A percentile compares a stretch with the other conserved stretches of the same genome.
Evolutionary conservation across 2,113 vertebrate species (phyloP).

Genomic region (Psophia crepitans): DNA sequence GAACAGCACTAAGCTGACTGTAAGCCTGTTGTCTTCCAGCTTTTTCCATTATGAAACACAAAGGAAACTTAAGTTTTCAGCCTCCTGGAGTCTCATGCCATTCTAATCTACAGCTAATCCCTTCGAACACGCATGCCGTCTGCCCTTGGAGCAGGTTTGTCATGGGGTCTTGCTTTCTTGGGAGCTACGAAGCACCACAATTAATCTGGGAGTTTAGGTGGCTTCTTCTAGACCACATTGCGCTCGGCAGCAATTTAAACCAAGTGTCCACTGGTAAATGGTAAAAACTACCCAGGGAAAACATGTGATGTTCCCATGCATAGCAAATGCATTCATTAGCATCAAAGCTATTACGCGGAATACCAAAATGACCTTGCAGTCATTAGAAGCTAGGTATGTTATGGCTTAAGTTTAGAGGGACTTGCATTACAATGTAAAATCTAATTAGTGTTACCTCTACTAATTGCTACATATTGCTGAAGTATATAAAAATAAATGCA

Average conservation of each 20-base stretch:
- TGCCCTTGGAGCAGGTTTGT: not conserved
- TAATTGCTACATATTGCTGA: slow-evolving; percentile 71
- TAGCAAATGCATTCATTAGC: slow-evolving; percentile 74
- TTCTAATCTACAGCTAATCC: slow-evolving; percentile 37
- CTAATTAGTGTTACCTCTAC: slow-evolving; percentile 74
- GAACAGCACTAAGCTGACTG: slow-evolving; percentile 48
- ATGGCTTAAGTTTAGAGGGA: slow-evolving; percentile 74
- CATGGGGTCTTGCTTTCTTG: not conserved
- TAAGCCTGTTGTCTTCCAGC: slow-evolving; percentile 68
- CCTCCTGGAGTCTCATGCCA: slow-evolving; percentile 3
- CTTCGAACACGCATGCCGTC: not conserved
- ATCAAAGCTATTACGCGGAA: slow-evolving; percentile 47
- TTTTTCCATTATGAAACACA: slow-evolving; percentile 39
- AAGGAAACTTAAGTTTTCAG: slow-evolving; percentile 49
- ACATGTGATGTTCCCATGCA: slow-evolving; percentile 48
- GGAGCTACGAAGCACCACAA: not conserved
- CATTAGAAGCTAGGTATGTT: slow-evolving; percentile 69
- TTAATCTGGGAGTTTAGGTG: slow-evolving; percentile 42
- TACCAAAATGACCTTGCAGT: slow-evolving; percentile 70
- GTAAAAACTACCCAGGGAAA: slow-evolving; percentile 69
- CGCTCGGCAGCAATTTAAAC: slow-evolving; percentile 66
- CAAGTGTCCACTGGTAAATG: slow-evolving; percentile 67
- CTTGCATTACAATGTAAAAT: slow-evolving; percentile 73
- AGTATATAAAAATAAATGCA: slow-evolving; percentile 62
- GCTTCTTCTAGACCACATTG: slow-evolving; percentile 16